Base-by-base conservation (phyloP, 2,113 vertebrate genomes). In the Taurulus bubalis region DNA sequence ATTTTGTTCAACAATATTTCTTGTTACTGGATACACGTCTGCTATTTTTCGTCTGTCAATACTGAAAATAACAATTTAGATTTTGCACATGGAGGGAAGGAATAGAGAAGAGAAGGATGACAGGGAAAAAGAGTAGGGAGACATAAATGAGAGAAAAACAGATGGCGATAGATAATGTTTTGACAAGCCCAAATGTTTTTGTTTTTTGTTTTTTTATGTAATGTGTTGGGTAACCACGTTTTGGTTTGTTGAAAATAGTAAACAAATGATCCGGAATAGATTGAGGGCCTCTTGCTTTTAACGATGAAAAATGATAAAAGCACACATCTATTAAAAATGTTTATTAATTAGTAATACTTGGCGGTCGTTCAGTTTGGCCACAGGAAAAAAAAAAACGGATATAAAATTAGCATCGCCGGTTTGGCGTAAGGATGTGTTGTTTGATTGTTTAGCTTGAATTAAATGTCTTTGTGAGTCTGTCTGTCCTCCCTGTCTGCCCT, bases 401-500 rank as follows among this genome's bases (percentile, higher is more conserved):
- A 42, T 32, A 18, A 67, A 74, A 82, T 83, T 42, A 68, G 8
- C 28, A 14, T 65, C 1, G 18, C 62, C 20, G 66, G 63, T 77
- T 78, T 75, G n/a, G 42, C 0, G 1, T 26, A 84, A 56, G 66
- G 59, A 34, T 75, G 32, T 59, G 49, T 76, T 59, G 49, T 76
- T 71, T 75, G 70, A 79, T 87, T 90, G 79, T 85, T 79, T 38
- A 67, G 60, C 77, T 64, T 1, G 5, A 53, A 42, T 67, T 56
- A 80, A 80, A 71, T 68, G 65, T 75, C 67, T 87, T 58, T 70
- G 66, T 76, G 62, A 75, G 75, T 75, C 32, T 71, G 32, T 72
- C 63, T 79, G 28, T 68, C 79, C 77, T 87, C 55, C 45, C 82
- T 55, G 80, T 67, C 73, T 83, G 74, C 87, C 75, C 83, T 10